Base-by-base conservation (phyloP, 2,797 vertebrate species). In the Alosa sapidissima region DNA sequence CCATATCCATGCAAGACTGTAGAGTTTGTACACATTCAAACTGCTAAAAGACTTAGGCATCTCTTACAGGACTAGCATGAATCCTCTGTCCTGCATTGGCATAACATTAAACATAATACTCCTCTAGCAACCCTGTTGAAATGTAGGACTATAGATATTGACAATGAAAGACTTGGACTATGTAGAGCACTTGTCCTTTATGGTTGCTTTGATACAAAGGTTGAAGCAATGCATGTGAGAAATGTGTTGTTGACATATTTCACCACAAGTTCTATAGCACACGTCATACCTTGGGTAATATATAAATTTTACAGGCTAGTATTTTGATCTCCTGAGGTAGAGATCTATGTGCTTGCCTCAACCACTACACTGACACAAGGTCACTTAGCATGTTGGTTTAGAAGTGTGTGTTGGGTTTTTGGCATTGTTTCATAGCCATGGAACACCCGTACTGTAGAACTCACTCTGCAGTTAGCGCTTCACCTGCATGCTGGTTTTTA, bases 401-500 rank as follows among this genome's bases (percentile, higher is more conserved):
- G 62, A 28, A 33, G 6, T 65, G 24, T 0, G 9, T 28, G 8
- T 33, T 65, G 62, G 62, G 24, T 9, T 65, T 33, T 65, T 13
- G 21, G 13, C 33, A 36, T 33, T 6, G 65, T 41, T 72, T n/a
- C 55, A 58, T n/a, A n/a, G 55, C 16, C 55, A 58, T 58, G 55
- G 55, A 14, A 68, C 13, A 33, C 28, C 3, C 62, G 33, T 33
- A 68, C 62, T 9, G 7, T 62, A 62, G n/a, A 8, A 62, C n/a
- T 21, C 21, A 24, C 8, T 36, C 24, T 68, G 28, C 28, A 36
- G 62, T 68, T 68, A 68, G 65, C 3, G 33, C 28, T 72, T 72
- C 65, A 72, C 65, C 65, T 72, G 65, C 33, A 72, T 16, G 33
- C 65, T 72, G 33, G 33, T 36, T 72, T 72, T 72, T 72, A 36